Conservation (phyloP, 2,113 vertebrate genomes). For the Rhinoderma darwinii region DNA sequence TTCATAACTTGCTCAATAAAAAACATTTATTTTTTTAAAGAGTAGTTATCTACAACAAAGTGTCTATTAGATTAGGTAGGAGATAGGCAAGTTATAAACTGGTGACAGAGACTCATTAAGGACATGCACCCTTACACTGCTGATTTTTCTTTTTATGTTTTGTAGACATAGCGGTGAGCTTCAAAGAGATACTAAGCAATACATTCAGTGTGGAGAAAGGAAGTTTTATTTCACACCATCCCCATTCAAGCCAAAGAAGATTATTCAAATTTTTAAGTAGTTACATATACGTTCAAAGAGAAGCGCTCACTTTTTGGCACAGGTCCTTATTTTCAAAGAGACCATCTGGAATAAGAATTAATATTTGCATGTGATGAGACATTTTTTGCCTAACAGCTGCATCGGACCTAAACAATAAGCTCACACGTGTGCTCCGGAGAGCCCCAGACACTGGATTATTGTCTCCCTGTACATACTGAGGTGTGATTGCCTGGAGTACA, state of each 20-base stretch:
- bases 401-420: neutral
- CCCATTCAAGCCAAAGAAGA: neutral
- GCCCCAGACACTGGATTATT: conserved; percentile 10
- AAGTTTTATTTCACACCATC: conserved; percentile 3
- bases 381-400: conserved; percentile 43
- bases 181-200: conserved; percentile 4
- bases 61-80: too few relatives aligned
- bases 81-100: too few relatives aligned
- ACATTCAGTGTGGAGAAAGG: neutral
- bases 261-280: conserved; percentile 30
- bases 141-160: too few relatives aligned
- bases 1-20: too few relatives aligned
- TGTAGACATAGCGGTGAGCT: neutral
- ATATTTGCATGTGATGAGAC: conserved; percentile 28
- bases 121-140: too few relatives aligned
- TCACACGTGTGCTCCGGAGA: neutral
- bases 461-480: neutral
- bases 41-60: too few relatives aligned
- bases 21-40: too few relatives aligned
- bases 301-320: conserved; percentile 1
- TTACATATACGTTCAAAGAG: conserved; percentile 7
- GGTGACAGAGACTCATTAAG: too few relatives aligned
- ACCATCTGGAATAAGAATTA: conserved; percentile 13
- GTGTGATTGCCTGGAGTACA: neutral
- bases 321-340: neutral